These are phyloP conservation scores for Alosa alosa DNA, from an alignment of 2,113 vertebrate species.

Conservation along the genomic window DNA sequence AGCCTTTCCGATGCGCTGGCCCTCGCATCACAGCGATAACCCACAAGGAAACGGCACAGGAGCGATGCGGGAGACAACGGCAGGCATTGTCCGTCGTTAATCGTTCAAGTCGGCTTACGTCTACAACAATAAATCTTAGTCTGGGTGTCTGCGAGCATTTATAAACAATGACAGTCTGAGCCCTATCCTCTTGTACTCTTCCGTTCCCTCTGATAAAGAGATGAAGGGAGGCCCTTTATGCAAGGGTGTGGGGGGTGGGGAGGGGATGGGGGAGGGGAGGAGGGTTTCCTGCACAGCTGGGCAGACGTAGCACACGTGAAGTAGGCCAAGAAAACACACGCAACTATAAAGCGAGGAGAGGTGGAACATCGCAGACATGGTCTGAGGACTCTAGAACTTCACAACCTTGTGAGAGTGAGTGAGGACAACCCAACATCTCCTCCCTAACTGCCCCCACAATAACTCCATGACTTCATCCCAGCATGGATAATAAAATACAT, in stretches of 20 bases:
- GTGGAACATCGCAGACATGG: not conserved
- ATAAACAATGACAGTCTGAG: slow-evolving; percentile 32
- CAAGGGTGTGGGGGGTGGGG: not conserved
- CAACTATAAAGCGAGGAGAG: not conserved
- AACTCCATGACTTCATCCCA: slow-evolving; percentile 41
- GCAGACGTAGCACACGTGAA: slow-evolving; percentile 25
- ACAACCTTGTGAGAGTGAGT: not conserved
- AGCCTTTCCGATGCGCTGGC: not conserved
- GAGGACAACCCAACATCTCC: slow-evolving; percentile 31
- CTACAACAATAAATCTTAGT: not conserved
- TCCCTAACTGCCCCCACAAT: slow-evolving; percentile 34
- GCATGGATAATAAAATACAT: slow-evolving; percentile 31
- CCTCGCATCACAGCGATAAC: not conserved
- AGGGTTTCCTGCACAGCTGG: slow-evolving; percentile 48
- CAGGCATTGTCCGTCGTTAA: not conserved
- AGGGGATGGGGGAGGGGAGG: slow-evolving; percentile 5
- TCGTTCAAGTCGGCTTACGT: not conserved
- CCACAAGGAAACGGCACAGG: not conserved
- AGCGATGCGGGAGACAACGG: not conserved
- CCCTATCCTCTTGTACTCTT: slow-evolving; percentile 5
- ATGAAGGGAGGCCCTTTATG: slow-evolving; percentile 32
- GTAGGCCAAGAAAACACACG: not conserved
- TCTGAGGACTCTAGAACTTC: not conserved
- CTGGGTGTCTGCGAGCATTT: slow-evolving; percentile 32
- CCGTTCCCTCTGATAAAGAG: slow-evolving; percentile 8